Evolutionary conservation across 2,797 vertebrate species (phyloP).

Genomic region (Bradypodion pumilum): DNA sequence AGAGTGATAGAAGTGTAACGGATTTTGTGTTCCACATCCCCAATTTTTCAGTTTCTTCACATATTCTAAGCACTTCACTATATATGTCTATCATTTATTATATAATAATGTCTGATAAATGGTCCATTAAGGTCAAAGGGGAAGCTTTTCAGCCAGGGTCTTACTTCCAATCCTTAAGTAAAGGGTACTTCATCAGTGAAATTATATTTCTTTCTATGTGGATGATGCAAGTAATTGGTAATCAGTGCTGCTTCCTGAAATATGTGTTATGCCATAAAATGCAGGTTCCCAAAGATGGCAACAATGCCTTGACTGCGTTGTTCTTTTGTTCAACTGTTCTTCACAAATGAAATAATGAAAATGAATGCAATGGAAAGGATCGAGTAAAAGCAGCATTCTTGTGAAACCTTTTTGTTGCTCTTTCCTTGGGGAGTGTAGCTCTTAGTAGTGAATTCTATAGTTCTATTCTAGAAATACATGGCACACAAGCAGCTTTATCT

Average conservation of each 20-base stretch:
- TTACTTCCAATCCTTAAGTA: constrained; percentile 47
- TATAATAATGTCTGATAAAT: constrained; percentile 66
- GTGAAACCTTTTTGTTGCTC: constrained; percentile 23
- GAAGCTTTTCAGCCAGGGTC: constrained; percentile 66
- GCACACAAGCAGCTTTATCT: not conserved
- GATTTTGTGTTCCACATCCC: too few relatives aligned
- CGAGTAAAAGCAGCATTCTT: not conserved
- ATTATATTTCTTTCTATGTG: constrained; percentile 52
- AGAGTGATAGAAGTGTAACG: too few relatives aligned
- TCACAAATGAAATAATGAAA: not conserved
- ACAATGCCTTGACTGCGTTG: constrained; percentile 20
- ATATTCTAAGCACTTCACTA: constrained; percentile 42
- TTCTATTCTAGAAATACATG: not conserved
- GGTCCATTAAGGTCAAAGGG: constrained; percentile 59
- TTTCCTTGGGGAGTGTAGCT: not conserved
- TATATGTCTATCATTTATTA: constrained; percentile 53
- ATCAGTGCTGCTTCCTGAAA: constrained; percentile 55
- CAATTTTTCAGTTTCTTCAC: too few relatives aligned
- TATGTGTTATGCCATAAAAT: constrained; percentile 55
- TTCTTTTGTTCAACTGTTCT: constrained; percentile 43
- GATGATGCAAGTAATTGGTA: constrained; percentile 72
- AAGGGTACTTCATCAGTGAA: constrained; percentile 58
- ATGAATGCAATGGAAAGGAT: not conserved
- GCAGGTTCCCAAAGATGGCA: constrained; percentile 44
- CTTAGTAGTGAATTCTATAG: not conserved